Base-by-base conservation (phyloP, 2,113 vertebrate genomes). In the Bubo scandiacus region DNA sequence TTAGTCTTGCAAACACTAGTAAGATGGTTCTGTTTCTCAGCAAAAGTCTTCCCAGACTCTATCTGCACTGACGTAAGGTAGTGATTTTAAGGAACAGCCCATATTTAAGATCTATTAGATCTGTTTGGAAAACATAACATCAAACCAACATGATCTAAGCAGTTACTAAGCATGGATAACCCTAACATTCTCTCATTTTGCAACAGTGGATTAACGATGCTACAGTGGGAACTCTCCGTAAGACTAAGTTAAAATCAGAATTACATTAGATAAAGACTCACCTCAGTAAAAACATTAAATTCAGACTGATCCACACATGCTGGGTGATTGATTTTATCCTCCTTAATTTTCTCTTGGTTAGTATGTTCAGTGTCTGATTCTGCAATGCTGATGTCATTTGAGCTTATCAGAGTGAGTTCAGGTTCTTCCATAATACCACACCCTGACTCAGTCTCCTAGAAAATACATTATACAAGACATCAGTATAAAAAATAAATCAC, bases 391-490 rank as follows among this genome's bases (percentile, higher is more conserved):
- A 96, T 95, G 66, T 99, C 99, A 14, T 97, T 98, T 81, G 98
- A 96, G 91, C 98, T 99, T 79, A 98, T 45, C 38, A 99, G 88
- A 3, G 99, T 99, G 55, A 99, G 98, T 58, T 99, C 98, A 4
- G 99, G 99, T 92, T 99, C 99, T 90, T 99, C 99, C 97, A 99
- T 98, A 95, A 99, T 99, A 11, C 99, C 99, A 78, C 7, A 75
- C 57, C 98, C 98, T 75, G 90, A 95, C n/a, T 96, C 97, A 6
- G 92, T 91, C 71, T 98, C 98, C 99, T 99, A 81, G 62, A 32
- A 42, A 81, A 79, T 52, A 86, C 72, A 73, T 75, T 43, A 80
- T 20, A 88, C 20, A 19, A 59, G 58, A n/a, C 4, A 61, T 25
- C 10, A 42, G 15, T 38, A 23, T 32, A 45, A 75, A 68, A 81